phyloP scores from a whole-genome alignment of 2,888 invertebrate species.

The Shargacucullia verbasci region DNA sequence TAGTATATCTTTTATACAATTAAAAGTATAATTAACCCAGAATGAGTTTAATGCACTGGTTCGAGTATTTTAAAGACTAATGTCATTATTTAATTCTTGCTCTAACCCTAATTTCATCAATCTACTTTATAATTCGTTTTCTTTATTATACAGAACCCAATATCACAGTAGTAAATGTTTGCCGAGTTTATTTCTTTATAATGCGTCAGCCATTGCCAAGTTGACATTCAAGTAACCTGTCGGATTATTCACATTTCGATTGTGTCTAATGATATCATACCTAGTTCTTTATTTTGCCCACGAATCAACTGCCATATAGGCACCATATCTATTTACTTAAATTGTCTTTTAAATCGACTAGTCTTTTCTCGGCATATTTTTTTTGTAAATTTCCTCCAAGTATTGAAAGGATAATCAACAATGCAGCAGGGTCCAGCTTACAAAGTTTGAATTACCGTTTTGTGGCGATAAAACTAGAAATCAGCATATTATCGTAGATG shows the following conservation, averaged over 20 bases:
- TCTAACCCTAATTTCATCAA: neutral
- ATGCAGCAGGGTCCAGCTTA: too few relatives aligned
- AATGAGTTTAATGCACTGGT: too few relatives aligned
- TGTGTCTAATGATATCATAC: constrained; percentile 34
- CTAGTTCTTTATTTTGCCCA: constrained; percentile 26
- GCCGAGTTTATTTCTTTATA: constrained; percentile 49
- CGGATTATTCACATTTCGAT: constrained; percentile 44
- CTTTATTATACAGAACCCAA: constrained; percentile 37
- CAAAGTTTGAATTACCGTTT: too few relatives aligned
- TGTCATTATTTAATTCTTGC: neutral
- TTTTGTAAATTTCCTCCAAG: too few relatives aligned
- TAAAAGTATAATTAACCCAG: too few relatives aligned
- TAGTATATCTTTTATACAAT: too few relatives aligned
- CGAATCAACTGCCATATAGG: constrained; percentile 14
- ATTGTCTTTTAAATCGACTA: neutral
- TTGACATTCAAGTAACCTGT: constrained; percentile 50
- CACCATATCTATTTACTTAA: constrained; percentile 1
- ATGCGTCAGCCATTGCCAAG: constrained; percentile 42
- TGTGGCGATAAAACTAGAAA: too few relatives aligned
- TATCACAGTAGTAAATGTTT: constrained; percentile 1
- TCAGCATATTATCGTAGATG: neutral
- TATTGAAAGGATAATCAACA: too few relatives aligned
- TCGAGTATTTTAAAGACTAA: too few relatives aligned
- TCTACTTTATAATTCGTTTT: neutral
- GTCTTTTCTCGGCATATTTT: too few relatives aligned